phyloP scores from a whole-genome alignment of 2,888 invertebrate species.

The Micropterix aruncella region DNA sequence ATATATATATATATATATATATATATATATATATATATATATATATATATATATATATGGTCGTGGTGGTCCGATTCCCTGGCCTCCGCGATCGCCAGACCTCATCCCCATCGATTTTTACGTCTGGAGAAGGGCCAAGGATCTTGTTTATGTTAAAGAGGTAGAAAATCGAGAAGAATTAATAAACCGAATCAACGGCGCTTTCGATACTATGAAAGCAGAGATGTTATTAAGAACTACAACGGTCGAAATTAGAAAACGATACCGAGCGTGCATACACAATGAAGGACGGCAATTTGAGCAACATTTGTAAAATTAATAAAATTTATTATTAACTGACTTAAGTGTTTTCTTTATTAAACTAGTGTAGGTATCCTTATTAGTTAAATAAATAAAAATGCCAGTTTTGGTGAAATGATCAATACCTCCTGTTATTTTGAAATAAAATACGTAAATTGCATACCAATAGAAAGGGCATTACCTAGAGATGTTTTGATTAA shows the following conservation, averaged over 20 bases:
- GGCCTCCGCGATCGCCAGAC: slow-evolving; percentile 1
- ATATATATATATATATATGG: background rate
- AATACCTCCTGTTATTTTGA: too few relatives aligned
- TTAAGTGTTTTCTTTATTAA: too few relatives aligned
- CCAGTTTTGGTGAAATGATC: too few relatives aligned
- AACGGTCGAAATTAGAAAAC: slow-evolving; percentile 1
- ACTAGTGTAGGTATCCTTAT: too few relatives aligned
- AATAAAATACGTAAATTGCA: too few relatives aligned
- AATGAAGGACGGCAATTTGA: too few relatives aligned
- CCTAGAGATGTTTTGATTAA: too few relatives aligned
- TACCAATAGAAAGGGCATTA: too few relatives aligned
- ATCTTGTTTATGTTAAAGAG: background rate
- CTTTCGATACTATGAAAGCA: background rate
- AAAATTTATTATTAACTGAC: too few relatives aligned
- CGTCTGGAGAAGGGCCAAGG: slow-evolving; percentile 1
- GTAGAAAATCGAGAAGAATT: background rate
- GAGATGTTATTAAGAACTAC: background rate
- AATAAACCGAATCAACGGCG: slow-evolving; percentile 1
- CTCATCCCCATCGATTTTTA: background rate
- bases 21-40: background rate
- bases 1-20: background rate
- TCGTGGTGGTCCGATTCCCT: too few relatives aligned
- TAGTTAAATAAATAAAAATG: too few relatives aligned
- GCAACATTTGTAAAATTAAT: too few relatives aligned
- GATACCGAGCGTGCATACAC: slow-evolving; percentile 1